Conservation (phyloP, 2,888 invertebrate genomes). For the Nudaria mundana region DNA sequence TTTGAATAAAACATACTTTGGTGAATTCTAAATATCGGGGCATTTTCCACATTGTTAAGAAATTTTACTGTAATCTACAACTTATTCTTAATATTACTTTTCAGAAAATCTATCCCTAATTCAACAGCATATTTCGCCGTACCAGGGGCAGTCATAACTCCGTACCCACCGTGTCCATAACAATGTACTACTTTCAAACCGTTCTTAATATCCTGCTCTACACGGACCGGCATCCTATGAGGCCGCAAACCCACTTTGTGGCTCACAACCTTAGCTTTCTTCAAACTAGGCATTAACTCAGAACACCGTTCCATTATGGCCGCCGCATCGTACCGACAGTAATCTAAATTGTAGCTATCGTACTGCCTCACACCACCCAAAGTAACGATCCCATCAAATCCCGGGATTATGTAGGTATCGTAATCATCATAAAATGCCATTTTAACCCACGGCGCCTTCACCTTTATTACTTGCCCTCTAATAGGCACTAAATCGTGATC, state of each 20-base stretch:
- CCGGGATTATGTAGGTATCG: slow-evolving; percentile 93
- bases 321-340: slow-evolving; percentile 87
- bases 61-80: too few relatives aligned
- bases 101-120: slow-evolving; percentile 82
- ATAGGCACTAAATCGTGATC: slow-evolving; percentile 89
- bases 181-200: slow-evolving; percentile 89
- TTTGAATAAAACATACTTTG: too few relatives aligned
- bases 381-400: slow-evolving; percentile 85
- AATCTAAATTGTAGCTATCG: slow-evolving; percentile 85
- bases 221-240: slow-evolving; percentile 86
- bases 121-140: slow-evolving; percentile 89
- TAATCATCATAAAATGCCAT: slow-evolving; percentile 92
- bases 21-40: too few relatives aligned
- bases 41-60: too few relatives aligned
- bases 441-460: slow-evolving; percentile 94
- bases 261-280: slow-evolving; percentile 78
- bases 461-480: slow-evolving; percentile 91
- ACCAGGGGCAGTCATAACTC: slow-evolving; percentile 94
- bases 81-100: slow-evolving; percentile 51
- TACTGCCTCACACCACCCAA: slow-evolving; percentile 93
- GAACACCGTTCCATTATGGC: slow-evolving; percentile 90
- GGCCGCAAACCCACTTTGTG: slow-evolving; percentile 92
- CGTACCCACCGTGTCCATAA: slow-evolving; percentile 97
- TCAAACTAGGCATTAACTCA: slow-evolving; percentile 86
- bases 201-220: slow-evolving; percentile 83